Percentiles rank a stretch among this genome's conserved stretches.
Conservation (phyloP, 2,888 invertebrate genomes). For the Noctua janthe region DNA sequence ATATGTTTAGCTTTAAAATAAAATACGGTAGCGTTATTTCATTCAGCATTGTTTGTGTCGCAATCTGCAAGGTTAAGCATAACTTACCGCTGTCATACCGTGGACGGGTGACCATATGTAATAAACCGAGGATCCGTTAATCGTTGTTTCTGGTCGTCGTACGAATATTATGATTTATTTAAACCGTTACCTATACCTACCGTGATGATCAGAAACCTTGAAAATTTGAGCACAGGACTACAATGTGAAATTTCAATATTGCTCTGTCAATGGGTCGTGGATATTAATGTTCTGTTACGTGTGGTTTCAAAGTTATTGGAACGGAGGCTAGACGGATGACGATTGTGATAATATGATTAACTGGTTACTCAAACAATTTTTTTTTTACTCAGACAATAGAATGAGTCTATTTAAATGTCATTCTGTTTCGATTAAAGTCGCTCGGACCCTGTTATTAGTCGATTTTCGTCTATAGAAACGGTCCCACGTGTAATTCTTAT, state of each 20-base stretch:
- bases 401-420: neutral
- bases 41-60: neutral
- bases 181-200: neutral
- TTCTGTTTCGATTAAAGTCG: neutral
- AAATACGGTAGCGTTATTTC: neutral
- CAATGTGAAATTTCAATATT: conserved; percentile 3
- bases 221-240: neutral
- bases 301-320: neutral
- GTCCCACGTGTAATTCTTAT: neutral
- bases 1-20: neutral
- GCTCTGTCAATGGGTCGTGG: neutral
- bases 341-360: neutral
- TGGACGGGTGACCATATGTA: neutral
- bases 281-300: conserved; percentile 11
- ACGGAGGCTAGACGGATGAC: neutral
- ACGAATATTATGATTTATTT: neutral
- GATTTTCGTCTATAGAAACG: neutral
- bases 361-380: no score
- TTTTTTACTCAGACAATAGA: no score
- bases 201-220: neutral
- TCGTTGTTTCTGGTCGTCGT: neutral
- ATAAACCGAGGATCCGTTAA: no score
- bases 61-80: neutral
- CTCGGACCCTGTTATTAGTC: no score
- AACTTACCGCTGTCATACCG: neutral